Evolutionary conservation across 2,888 invertebrate species (phyloP), one percentile per base, ranked within the genome.

Genomic region (Lochmaea crataegi): DNA sequence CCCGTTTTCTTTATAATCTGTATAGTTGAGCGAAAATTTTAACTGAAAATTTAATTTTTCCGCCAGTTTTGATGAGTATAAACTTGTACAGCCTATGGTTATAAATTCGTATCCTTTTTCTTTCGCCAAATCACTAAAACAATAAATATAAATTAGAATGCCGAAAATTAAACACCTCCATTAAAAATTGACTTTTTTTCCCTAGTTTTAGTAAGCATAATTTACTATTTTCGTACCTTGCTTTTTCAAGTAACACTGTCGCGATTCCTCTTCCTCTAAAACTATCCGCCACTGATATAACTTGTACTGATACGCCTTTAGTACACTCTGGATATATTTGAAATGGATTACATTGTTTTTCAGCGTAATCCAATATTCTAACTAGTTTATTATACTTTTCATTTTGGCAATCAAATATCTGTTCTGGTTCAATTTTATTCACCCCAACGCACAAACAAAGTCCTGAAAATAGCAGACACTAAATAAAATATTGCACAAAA

Each of bases 341-440:
- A 45, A 73, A 73, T 2, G 65, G 65, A 48, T 69, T 26, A 45
- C 68, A 69, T 22, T 69, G 65, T 45, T 56, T 65, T n/a, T 69
- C 73, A 14, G 73, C 73, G 26, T 73, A 73, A 16, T 73, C 73
- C 61, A 73, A 56, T 42, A 73, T 32, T 14, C 68, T 38, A 16
- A 73, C 73, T 10, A 73, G 48, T 69, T 73, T 73, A 56, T 73
- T 68, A 32, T 69, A 73, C 18, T 73, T 73, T 73, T 65, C 65
- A 45, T 73, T 65, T 48, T 69, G 57, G 14, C 73, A 73, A 56
- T 65, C 68, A 14, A 69, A 73, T 12, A 26, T 48, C 12, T 65
- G 57, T n/a, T 42, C 61, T 16, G 60, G 51, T 7, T 45, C 73
- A 18, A 16, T 2, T 57, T 65, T 69, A 32, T 73, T 65, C 1